A percentile compares a stretch with the other conserved stretches of the same genome.
These are phyloP conservation scores for Oscheius sp. DNA, from an alignment of 2,888 invertebrate genomes.

Conservation along the genomic window DNA sequence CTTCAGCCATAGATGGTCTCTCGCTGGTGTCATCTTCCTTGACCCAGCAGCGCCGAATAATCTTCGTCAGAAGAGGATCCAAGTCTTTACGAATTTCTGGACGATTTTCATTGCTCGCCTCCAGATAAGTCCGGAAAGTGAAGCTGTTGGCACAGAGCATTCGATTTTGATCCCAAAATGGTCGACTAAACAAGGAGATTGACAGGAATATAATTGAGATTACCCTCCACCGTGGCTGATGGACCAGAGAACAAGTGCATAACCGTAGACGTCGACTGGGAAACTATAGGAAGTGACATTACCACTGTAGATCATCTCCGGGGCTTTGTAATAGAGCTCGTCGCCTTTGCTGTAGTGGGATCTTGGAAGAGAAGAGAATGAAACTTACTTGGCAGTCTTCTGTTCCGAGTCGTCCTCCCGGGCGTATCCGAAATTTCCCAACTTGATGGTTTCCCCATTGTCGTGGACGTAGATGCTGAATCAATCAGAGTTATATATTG, in stretches of 20 bases:
- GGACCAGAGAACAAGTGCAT: neutral
- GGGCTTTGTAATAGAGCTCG: neutral
- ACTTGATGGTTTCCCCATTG: neutral
- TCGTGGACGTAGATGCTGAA: neutral
- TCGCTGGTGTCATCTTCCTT: neutral
- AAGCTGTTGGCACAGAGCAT: no score
- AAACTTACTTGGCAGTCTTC: slow-evolving; percentile 9
- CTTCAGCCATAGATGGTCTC: neutral
- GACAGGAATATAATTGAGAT: no score
- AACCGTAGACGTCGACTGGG: slow-evolving; percentile 10
- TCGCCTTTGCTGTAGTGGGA: neutral
- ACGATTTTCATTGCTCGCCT: neutral
- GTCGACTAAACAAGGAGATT: neutral
- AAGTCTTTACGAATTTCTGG: neutral
- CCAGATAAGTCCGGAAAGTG: neutral
- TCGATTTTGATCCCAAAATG: neutral
- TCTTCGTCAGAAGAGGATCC: neutral
- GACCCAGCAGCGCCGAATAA: neutral
- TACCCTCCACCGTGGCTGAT: neutral
- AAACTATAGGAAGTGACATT: neutral
- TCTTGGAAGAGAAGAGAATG: neutral
- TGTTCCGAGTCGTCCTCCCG: neutral
- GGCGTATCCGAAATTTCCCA: no score
- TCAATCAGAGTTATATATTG: no score
- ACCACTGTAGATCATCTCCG: neutral